Evolutionary conservation across 1,140 invertebrate genomes (phyloP).

Genomic region (Saccostrea cuccullata): DNA sequence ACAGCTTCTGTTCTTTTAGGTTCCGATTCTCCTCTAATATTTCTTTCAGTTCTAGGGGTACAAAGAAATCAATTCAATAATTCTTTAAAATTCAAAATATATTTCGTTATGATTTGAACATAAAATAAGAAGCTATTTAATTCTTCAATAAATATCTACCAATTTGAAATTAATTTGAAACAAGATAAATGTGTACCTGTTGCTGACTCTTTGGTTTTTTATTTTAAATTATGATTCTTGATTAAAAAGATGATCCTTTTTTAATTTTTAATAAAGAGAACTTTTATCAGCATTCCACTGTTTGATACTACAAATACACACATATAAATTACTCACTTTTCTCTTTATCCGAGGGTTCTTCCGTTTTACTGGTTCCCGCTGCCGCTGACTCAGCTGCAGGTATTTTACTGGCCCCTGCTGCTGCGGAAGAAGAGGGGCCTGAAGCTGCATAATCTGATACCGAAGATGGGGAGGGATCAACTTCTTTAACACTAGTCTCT

Average conservation of each 20-base stretch:
- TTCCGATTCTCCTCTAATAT: constrained; percentile 55
- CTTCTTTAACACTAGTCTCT: neutral
- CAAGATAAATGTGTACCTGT: too few relatives aligned
- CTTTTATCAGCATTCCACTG: too few relatives aligned
- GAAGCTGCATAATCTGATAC: neutral
- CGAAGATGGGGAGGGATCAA: neutral
- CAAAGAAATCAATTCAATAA: neutral
- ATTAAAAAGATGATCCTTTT: too few relatives aligned
- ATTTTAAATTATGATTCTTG: too few relatives aligned
- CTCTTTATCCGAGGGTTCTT: neutral
- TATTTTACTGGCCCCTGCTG: neutral
- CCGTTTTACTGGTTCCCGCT: neutral
- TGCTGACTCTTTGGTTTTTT: too few relatives aligned
- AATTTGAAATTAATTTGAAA: too few relatives aligned
- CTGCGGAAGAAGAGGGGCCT: neutral
- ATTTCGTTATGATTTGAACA: too few relatives aligned
- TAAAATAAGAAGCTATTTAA: too few relatives aligned
- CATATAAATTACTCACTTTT: neutral
- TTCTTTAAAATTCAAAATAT: too few relatives aligned
- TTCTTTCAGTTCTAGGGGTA: constrained; percentile 20
- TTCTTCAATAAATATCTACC: too few relatives aligned
- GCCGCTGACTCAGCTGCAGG: neutral
- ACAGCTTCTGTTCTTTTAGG: constrained; percentile 88
- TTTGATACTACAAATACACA: too few relatives aligned
- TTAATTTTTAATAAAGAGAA: too few relatives aligned